phyloP scores from a whole-genome alignment of 2,888 invertebrate species.

The Parnassius mnemosyne region DNA sequence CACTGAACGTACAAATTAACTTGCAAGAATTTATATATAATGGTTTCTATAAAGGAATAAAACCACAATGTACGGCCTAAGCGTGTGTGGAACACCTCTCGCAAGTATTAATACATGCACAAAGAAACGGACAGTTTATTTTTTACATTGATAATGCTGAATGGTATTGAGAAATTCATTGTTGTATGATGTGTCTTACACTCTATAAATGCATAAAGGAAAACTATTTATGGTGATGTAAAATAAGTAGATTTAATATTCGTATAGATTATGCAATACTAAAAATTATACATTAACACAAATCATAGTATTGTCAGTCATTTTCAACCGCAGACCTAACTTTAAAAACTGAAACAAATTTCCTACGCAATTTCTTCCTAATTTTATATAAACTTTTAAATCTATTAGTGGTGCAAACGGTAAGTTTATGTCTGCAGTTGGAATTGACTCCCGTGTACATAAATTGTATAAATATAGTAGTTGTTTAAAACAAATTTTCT shows the following conservation, averaged over 20 bases:
- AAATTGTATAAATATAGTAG: slow-evolving; percentile 15
- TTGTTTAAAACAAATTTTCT: slow-evolving; percentile 18
- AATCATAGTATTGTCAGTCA: slow-evolving; percentile 4
- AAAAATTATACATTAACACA: slow-evolving; percentile 5
- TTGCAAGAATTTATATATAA: slow-evolving; percentile 17
- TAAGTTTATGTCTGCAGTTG: slow-evolving; percentile 7
- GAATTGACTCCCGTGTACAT: slow-evolving; percentile 6
- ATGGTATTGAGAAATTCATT: background rate
- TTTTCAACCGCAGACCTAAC: slow-evolving; percentile 2
- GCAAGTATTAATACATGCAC: background rate
- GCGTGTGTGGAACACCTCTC: background rate
- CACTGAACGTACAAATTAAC: slow-evolving; percentile 15
- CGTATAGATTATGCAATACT: slow-evolving; percentile 17
- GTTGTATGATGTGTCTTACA: slow-evolving; percentile 5
- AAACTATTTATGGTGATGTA: slow-evolving; percentile 12
- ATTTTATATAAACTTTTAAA: slow-evolving; percentile 10
- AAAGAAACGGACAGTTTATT: background rate
- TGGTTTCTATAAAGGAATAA: background rate
- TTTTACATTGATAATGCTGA: background rate
- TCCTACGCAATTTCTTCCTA: slow-evolving; percentile 10
- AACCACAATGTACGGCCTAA: slow-evolving; percentile 15
- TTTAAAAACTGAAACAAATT: background rate
- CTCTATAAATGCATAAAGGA: slow-evolving; percentile 1
- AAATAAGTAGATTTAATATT: slow-evolving; percentile 21
- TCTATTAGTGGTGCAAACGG: background rate